Evolutionary conservation across 2,797 vertebrate species (phyloP).

Genomic region (Erethizon dorsatum): DNA sequence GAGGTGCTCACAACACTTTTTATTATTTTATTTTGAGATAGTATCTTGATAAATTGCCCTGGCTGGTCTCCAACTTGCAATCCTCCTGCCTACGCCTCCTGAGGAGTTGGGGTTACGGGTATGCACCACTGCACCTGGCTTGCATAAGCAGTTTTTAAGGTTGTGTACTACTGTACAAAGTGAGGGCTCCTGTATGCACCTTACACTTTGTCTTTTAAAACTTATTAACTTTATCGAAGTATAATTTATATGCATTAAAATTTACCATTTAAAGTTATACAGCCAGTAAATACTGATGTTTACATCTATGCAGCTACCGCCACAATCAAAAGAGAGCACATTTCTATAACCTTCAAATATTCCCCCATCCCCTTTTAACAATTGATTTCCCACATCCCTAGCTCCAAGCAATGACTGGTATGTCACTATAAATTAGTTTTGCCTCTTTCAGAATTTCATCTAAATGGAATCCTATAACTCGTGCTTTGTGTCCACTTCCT

Average conservation of each 20-base stretch:
- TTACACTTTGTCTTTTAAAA: not conserved
- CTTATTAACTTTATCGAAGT: conserved; percentile 42
- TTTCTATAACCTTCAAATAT: conserved; percentile 68
- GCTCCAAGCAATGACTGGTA: not conserved
- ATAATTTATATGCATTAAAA: conserved; percentile 51
- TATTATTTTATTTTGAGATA: not conserved
- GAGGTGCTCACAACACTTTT: not conserved
- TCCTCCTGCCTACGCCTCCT: not conserved
- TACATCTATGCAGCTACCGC: conserved; percentile 43
- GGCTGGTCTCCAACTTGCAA: not conserved
- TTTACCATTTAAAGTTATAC: conserved; percentile 40
- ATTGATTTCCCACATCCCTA: not conserved
- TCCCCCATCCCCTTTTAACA: not conserved
- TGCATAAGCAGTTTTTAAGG: not conserved
- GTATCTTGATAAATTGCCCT: not conserved
- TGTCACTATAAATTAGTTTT: conserved; percentile 70
- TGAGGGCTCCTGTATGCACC: not conserved
- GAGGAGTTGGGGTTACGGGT: not conserved
- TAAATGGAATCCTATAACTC: conserved; percentile 4
- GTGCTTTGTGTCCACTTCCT: not conserved
- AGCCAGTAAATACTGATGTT: conserved; percentile 50
- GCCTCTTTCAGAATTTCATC: conserved; percentile 62
- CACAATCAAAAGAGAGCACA: conserved; percentile 9
- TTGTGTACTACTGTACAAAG: not conserved
- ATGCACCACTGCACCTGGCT: not conserved